These are phyloP conservation scores for Mus pahari DNA, from an alignment of 2,113 vertebrate genomes.

Conservation along the genomic window DNA sequence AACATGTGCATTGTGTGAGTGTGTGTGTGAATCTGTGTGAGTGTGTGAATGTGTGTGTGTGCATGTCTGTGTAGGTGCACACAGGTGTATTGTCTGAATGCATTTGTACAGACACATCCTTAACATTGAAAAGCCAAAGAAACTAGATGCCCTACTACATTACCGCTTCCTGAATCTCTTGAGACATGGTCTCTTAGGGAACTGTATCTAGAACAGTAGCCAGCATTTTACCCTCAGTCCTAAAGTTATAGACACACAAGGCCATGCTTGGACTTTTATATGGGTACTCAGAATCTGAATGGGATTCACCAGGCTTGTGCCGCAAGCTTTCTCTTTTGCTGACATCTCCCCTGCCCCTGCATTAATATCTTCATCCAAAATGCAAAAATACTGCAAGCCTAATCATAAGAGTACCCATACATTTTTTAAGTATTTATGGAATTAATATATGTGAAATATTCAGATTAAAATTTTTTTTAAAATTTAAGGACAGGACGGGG, in stretches of 20 bases:
- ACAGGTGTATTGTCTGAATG: neutral
- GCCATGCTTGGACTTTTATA: neutral
- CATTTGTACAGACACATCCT: too few species aligned
- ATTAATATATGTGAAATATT: constrained; percentile 7
- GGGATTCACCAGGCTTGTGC: neutral
- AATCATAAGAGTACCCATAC: neutral
- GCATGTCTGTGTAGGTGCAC: neutral
- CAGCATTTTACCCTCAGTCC: too few species aligned
- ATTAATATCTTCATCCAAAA: neutral
- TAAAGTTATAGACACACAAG: too few species aligned
- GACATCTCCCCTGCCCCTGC: neutral
- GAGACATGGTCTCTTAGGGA: neutral
- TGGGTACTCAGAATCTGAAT: neutral
- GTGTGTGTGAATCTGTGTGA: neutral
- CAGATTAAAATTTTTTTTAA: neutral
- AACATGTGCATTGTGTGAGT: neutral
- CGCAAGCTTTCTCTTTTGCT: neutral
- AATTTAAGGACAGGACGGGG: neutral
- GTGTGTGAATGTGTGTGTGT: neutral
- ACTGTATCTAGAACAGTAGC: neutral
- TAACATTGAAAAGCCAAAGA: neutral
- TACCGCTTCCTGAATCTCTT: neutral
- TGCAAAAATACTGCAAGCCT: neutral
- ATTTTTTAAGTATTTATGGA: constrained; percentile 7
- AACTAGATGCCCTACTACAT: neutral